Evolutionary conservation across 2,888 invertebrate species (phyloP).

Genomic region (Metallyticus violacea): DNA sequence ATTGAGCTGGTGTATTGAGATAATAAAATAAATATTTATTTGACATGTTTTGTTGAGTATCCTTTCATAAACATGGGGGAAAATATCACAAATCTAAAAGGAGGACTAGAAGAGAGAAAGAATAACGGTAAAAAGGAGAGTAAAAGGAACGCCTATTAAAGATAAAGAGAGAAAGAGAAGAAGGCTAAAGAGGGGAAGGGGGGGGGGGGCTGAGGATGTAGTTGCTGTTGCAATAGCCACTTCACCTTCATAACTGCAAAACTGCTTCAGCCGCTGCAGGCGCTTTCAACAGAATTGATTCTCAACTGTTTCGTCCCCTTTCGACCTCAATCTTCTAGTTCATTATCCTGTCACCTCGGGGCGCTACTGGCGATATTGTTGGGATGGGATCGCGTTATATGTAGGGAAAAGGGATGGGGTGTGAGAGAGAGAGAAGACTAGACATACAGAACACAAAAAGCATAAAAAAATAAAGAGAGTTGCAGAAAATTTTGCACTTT

Average conservation of each 20-base stretch:
- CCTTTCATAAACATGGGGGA: neutral
- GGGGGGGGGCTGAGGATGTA: neutral
- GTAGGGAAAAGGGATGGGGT: too few species aligned
- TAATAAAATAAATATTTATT: neutral
- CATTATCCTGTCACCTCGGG: conserved; percentile 31
- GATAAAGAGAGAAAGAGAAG: neutral
- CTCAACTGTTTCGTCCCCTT: conserved; percentile 32
- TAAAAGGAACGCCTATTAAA: neutral
- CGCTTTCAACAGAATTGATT: conserved; percentile 29
- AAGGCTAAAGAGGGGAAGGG: neutral
- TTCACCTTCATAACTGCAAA: conserved; percentile 24
- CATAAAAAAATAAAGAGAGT: neutral
- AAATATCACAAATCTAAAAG: neutral
- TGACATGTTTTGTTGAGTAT: neutral
- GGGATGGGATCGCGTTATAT: conserved; percentile 18
- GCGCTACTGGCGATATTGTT: conserved; percentile 23
- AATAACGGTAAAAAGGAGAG: neutral
- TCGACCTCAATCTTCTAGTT: conserved; percentile 33
- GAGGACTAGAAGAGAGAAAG: neutral
- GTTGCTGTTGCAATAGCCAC: neutral
- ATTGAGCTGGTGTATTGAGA: too few species aligned
- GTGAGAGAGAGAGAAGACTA: neutral
- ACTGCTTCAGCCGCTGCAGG: conserved; percentile 22
- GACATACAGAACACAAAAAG: neutral
- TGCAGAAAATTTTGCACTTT: too few species aligned